These are phyloP conservation scores for Eupithecia dodoneata DNA, from an alignment of 2,888 invertebrate species.

Conservation along the genomic window DNA sequence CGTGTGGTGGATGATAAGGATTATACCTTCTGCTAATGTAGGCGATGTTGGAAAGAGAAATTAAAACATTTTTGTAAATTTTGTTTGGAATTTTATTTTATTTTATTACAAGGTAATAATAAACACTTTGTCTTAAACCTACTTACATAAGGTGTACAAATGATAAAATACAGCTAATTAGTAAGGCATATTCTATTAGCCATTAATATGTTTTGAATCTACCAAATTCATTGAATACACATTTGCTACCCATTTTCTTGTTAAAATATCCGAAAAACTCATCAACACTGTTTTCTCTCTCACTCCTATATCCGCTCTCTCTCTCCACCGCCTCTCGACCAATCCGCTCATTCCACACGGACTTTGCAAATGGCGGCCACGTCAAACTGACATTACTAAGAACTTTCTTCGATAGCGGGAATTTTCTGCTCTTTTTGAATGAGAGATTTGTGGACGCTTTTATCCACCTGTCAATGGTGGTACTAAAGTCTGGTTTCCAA, in stretches of 20 bases:
- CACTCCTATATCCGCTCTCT: conserved; percentile 26
- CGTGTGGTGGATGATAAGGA: neutral
- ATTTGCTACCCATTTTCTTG: conserved; percentile 10
- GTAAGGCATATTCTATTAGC: neutral
- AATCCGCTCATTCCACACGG: conserved; percentile 48
- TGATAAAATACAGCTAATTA: neutral
- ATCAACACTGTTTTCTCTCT: conserved; percentile 41
- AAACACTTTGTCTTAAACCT: neutral
- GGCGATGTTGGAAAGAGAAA: neutral
- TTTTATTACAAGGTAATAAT: neutral
- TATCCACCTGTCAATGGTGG: conserved; percentile 42
- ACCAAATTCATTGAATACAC: neutral
- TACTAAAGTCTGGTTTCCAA: conserved; percentile 33
- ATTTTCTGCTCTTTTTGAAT: conserved; percentile 21
- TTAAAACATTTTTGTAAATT: neutral
- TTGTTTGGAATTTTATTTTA: neutral
- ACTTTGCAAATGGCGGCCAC: conserved; percentile 48
- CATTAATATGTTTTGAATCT: neutral
- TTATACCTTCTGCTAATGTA: too few species aligned
- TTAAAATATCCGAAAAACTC: conserved; percentile 44
- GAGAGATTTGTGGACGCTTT: conserved; percentile 39
- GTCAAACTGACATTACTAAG: conserved; percentile 41
- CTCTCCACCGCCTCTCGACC: conserved; percentile 25
- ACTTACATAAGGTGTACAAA: neutral
- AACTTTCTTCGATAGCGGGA: conserved; percentile 39